Base-by-base conservation (phyloP, 2,888 invertebrate genomes). In the Muscina levida region DNA sequence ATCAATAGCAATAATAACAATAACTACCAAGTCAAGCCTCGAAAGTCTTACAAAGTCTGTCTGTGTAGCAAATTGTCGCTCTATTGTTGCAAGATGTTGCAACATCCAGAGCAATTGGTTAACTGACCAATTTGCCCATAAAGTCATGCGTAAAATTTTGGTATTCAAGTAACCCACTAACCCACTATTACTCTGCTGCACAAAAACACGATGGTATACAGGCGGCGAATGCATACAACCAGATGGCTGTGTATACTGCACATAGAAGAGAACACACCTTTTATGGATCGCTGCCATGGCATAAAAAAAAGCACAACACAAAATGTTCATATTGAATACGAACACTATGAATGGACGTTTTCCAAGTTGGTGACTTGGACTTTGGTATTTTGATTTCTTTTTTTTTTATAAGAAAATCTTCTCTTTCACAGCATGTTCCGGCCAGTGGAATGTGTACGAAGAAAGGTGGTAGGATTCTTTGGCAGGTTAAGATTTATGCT, bases 71-170 rank as follows among this genome's bases (percentile, higher is more conserved):
- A 31, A 31, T 31, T 31, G 31, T 46, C 4, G 15, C n/a, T n/a
- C n/a, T n/a, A n/a, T 46, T 46, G 15, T n/a, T 46, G 15, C 19
- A 53, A 53, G 31, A 31, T 31, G 31, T 31, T 31, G 31, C 31
- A 31, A 19, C 53, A 24, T 53, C 53, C 13, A 53, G 1, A 11
- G 2, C 24, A 11, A 15, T 15, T 15, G 42, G 13, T 15, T 22
- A 62, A 62, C 22, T 77, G 53, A 42, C 19, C 76, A 81, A 81
- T 77, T 81, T 81, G 68, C 72, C 51, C 74, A 77, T 81, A 77
- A 53, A 81, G 77, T 77, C 81, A 81, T 77, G 81, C 81, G 81
- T 81, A 68, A 75, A 81, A 72, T 74, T 77, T 68, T 42, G 62
- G 37, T 31, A 31, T 77, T 65, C 62, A 77, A 81, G 67, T 81